Base-by-base conservation (phyloP, 2,888 invertebrate genomes). In the Eucera pruinosa region DNA sequence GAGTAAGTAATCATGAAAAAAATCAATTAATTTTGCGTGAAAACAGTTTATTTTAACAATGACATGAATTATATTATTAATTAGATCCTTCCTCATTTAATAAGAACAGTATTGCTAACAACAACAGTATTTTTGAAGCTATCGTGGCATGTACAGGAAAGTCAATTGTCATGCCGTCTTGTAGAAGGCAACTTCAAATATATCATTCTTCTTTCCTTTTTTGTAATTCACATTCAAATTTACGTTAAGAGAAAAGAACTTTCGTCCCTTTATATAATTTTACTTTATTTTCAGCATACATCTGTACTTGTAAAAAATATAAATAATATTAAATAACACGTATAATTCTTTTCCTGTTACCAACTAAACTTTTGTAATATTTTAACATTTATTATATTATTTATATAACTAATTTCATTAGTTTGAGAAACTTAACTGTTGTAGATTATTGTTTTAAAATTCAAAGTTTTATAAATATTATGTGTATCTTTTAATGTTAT, bases 121-220 rank as follows among this genome's bases (percentile, higher is more conserved):
- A 64, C 78, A 70, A 67, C 18, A 61, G 62, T 6, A 18, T 41
- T 41, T 70, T 66, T 23, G 55, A 20, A 65, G 54, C 33, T 73
- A 69, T 76, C 68, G 55, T 25, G 47, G 36, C 52, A 58, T 33
- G 0, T 50, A 61, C 62, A 74, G 64, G 79, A 87, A 89, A 89
- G 71, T 87, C 77, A 84, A 89, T 88, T 89, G 87, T 90, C 89
- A 90, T 82, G 89, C 87, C 69, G 76, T 81, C 81, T 79, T 83
- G 67, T 61, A 80, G 73, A 84, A 83, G 79, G 81, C 61, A 68
- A 62, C 43, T 82, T 75, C 55, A 72, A 79, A 67, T 47, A 27
- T 48, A 60, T 67, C 45, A 11, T 50, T 50, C 33, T 23, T 23
- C 7, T 47, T 70, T 48, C 13, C 2, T 0, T 48, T n/a, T 33